phyloP scores from a whole-genome alignment of 2,888 invertebrate species.

The Acleris sparsana region DNA sequence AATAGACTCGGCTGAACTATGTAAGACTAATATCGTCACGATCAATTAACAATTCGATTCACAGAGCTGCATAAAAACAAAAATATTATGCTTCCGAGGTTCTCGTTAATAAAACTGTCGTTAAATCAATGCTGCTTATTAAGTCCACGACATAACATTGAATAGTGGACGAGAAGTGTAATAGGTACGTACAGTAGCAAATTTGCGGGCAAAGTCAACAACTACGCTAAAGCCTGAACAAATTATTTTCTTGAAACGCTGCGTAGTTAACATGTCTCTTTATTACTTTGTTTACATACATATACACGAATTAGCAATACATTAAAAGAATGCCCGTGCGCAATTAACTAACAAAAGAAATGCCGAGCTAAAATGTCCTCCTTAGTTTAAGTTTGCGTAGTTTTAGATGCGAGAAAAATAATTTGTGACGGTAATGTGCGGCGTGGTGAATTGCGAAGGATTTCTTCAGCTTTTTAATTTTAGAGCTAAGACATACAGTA shows the following conservation, averaged over 20 bases:
- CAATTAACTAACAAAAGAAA: conserved; percentile 22
- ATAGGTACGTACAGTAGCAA: not conserved
- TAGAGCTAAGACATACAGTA: not conserved
- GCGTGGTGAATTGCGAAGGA: conserved; percentile 3
- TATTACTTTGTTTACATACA: conserved; percentile 28
- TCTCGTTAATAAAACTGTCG: conserved; percentile 20
- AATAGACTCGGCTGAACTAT: too few relatives aligned
- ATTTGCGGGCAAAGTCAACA: conserved; percentile 1
- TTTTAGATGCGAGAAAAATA: conserved; percentile 17
- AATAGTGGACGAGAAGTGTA: conserved; percentile 5
- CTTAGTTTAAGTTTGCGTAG: conserved; percentile 15
- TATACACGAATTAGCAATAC: conserved; percentile 13
- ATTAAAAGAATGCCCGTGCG: conserved; percentile 15
- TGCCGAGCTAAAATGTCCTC: conserved; percentile 5
- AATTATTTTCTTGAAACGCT: conserved; percentile 12
- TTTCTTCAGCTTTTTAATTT: not conserved
- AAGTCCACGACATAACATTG: conserved; percentile 12
- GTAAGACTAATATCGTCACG: too few relatives aligned
- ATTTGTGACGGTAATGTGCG: not conserved
- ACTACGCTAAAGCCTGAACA: not conserved
- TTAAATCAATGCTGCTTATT: conserved; percentile 23
- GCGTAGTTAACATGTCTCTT: conserved; percentile 20
- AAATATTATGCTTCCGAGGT: conserved; percentile 18
- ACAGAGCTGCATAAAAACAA: conserved; percentile 18
- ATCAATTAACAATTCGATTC: not conserved